Conservation (phyloP, 2,113 vertebrate genomes). For the Ornithorhynchus anatinus region DNA sequence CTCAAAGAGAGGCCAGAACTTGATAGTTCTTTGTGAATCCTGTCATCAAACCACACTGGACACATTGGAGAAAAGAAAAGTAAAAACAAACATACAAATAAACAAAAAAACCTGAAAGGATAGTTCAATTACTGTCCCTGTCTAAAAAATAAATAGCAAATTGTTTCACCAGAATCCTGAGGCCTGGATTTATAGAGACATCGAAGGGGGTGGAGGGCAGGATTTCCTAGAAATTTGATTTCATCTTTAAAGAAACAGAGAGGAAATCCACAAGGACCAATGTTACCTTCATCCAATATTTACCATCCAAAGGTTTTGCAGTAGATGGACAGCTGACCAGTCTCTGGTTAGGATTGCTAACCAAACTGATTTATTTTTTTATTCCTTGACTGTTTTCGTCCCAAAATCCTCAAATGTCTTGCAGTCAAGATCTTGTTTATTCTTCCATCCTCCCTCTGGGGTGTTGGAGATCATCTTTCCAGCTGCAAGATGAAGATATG, state of each 20-base stretch:
- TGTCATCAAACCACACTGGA: too few species aligned
- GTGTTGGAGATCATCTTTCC: not conserved
- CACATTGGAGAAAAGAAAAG: too few species aligned
- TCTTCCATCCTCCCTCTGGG: not conserved
- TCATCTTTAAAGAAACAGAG: constrained; percentile 8
- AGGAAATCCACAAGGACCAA: constrained; percentile 9
- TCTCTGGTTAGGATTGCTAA: constrained; percentile 1
- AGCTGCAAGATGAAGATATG: not conserved
- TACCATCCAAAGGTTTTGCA: constrained; percentile 9
- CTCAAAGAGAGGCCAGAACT: too few species aligned
- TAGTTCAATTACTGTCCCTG: too few species aligned
- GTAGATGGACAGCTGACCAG: constrained; percentile 15
- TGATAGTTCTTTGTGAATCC: too few species aligned
- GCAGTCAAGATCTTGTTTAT: not conserved
- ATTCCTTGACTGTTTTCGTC: not conserved
- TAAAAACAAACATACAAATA: too few species aligned
- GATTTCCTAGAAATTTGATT: not conserved
- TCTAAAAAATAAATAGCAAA: too few species aligned
- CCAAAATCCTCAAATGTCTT: not conserved
- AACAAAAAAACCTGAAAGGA: too few species aligned
- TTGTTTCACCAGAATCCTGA: constrained; percentile 25
- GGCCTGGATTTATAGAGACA: too few species aligned
- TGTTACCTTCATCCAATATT: constrained; percentile 21
- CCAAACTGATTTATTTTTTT: not conserved
- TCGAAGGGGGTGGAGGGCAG: not conserved